A percentile compares a stretch with the other conserved stretches of the same genome.
Conservation (phyloP, 2,113 vertebrate genomes). For the Polypterus senegalus region DNA sequence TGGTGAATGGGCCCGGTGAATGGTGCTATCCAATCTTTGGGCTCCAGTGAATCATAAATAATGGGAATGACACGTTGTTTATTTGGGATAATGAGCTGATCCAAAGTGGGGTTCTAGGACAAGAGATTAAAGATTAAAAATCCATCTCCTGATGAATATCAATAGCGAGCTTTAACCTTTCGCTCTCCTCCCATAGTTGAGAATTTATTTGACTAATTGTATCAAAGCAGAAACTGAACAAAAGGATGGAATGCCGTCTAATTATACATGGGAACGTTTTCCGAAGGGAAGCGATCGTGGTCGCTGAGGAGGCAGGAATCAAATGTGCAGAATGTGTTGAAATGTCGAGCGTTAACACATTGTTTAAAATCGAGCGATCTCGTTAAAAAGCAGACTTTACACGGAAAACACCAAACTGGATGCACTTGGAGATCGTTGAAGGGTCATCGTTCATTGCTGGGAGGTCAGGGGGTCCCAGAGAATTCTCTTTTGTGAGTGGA, state of each 20-base stretch:
- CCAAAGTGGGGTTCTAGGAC: conserved; percentile 63
- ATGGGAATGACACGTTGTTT: conserved; percentile 76
- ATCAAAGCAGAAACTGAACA: conserved; percentile 23
- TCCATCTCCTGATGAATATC: conserved; percentile 76
- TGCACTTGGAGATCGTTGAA: too few relatives aligned
- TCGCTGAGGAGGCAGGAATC: too few relatives aligned
- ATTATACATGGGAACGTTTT: conserved; percentile 9
- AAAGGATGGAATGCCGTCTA: conserved; percentile 9
- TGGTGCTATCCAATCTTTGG: conserved; percentile 67
- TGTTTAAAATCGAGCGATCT: too few relatives aligned
- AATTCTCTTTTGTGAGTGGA: too few relatives aligned
- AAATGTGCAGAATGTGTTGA: too few relatives aligned
- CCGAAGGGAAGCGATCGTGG: too few relatives aligned
- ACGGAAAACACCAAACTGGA: too few relatives aligned
- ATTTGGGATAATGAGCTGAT: conserved; percentile 79
- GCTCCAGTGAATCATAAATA: conserved; percentile 74
- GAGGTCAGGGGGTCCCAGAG: too few relatives aligned
- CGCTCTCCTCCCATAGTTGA: conserved; percentile 52
- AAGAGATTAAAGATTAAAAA: conserved; percentile 82
- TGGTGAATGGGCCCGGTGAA: conserved; percentile 71
- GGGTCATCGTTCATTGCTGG: too few relatives aligned
- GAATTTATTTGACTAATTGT: conserved; percentile 39
- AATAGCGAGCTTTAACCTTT: conserved; percentile 76
- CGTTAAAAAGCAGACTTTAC: too few relatives aligned
- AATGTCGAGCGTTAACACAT: too few relatives aligned